Evolutionary conservation across 2,888 invertebrate species (phyloP), one percentile per base, ranked within the genome.

Genomic region (Agrotis segetum): DNA sequence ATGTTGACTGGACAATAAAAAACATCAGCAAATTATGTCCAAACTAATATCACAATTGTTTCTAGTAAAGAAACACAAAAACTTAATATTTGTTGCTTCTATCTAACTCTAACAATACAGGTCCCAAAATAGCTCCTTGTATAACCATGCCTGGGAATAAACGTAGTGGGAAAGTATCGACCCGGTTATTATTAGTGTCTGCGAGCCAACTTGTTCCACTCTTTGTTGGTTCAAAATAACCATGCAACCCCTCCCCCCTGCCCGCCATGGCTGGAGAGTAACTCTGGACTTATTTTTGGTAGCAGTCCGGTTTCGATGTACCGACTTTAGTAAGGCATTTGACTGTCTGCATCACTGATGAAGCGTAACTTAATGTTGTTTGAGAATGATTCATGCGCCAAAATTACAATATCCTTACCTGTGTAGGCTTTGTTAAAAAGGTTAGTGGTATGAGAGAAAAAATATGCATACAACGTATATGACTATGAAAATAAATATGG

Each of bases 161-260:
- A 88, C 86, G 83, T 82, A 89, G 88, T 92, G 90, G 88, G 91
- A 92, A 94, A 93, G 92, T 92, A 93, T 92, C 90, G 90, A 90
- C 79, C 89, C 77, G 71, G 87, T 88, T 95, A 95, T 93, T 91
- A 87, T 89, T 92, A 93, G 92, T 81, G 65, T 66, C 80, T 83
- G 81, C 84, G 85, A 80, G 79, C 84, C 88, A 90, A 92, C 91
- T 93, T 90, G 91, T 91, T 85, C 89, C 88, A 89, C 90, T 92
- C 94, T 93, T 93, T 93, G 93, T 93, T 90, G 87, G 83, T 87
- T 85, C 79, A 83, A 93, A 94, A 94, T 94, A 94, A 88, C 89
- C 88, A 85, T 82, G 82, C 85, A 85, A 89, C 81, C 59, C 74
- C 81, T 40, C 75, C 85, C 85, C 24, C 71, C 91, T 65, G 84